Conservation (phyloP, 2,888 invertebrate species). For the Thalpophila matura region DNA sequence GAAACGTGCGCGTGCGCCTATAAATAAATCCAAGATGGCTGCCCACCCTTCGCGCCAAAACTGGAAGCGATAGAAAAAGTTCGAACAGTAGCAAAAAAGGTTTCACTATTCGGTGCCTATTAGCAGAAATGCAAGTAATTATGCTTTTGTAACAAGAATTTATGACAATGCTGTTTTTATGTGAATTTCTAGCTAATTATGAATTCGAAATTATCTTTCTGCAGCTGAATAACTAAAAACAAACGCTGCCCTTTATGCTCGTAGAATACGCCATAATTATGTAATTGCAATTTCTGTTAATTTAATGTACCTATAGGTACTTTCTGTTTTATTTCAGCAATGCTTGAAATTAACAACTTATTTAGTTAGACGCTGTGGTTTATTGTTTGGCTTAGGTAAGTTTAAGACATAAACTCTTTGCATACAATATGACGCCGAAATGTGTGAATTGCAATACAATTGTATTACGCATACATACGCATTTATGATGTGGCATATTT, state of each 20-base stretch:
- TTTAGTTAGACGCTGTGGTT: constrained; percentile 9
- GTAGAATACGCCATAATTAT: neutral
- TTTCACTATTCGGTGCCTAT: constrained; percentile 61
- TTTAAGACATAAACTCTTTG: constrained; percentile 24
- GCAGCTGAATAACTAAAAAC: constrained; percentile 20
- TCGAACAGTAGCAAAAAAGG: constrained; percentile 60
- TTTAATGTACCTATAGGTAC: neutral
- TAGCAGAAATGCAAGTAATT: constrained; percentile 73
- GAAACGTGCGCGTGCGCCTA: constrained; percentile 77
- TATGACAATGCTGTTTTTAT: constrained; percentile 31
- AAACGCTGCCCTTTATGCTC: neutral
- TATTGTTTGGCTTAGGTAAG: constrained; percentile 13
- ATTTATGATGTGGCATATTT: neutral
- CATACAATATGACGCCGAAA: constrained; percentile 25
- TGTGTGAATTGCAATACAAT: neutral
- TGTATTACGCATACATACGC: neutral
- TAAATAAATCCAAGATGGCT: constrained; percentile 81
- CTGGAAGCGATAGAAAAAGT: constrained; percentile 71
- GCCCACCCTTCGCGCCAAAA: constrained; percentile 73
- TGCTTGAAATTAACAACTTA: constrained; percentile 3
- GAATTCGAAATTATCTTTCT: neutral
- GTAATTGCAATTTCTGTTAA: neutral
- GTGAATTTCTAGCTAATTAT: constrained; percentile 2
- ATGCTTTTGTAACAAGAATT: constrained; percentile 29
- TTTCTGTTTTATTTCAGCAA: neutral